Evolutionary conservation across 1,140 invertebrate genomes (phyloP).

Genomic region (Planococcus citri): DNA sequence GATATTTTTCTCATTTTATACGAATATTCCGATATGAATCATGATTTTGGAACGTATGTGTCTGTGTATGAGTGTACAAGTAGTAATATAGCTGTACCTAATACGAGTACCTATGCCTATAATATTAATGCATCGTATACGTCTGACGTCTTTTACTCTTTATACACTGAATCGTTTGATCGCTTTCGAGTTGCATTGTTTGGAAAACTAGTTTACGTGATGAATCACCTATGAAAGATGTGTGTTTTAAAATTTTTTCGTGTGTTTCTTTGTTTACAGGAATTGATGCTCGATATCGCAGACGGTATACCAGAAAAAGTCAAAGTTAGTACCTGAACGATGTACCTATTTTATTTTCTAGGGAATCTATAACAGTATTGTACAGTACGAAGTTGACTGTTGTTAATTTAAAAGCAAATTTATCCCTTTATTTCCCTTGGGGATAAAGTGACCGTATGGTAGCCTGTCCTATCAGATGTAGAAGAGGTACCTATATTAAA

Average conservation of each 20-base stretch:
- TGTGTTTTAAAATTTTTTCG: slow-evolving; percentile 30
- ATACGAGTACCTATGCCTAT: no score
- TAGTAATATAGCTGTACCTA: background rate
- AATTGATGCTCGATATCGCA: slow-evolving; percentile 63
- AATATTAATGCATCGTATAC: no score
- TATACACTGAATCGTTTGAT: background rate
- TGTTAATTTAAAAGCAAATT: no score
- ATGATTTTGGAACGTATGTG: slow-evolving; percentile 1
- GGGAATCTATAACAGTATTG: background rate
- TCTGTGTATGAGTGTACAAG: background rate
- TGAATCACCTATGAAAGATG: background rate
- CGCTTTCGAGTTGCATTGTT: background rate
- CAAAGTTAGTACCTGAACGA: slow-evolving; percentile 49
- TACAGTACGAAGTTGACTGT: slow-evolving; percentile 29
- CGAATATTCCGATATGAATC: background rate
- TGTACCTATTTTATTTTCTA: no score
- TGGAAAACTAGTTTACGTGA: background rate
- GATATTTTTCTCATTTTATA: no score
- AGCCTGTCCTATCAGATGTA: no score
- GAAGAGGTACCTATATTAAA: no score
- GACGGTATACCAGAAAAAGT: slow-evolving; percentile 64
- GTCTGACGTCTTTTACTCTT: background rate
- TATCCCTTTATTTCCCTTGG: no score
- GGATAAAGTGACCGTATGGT: no score
- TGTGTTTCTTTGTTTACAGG: slow-evolving; percentile 41